These are phyloP conservation scores for Glyphotaelius pellucidus DNA, from an alignment of 2,888 invertebrate genomes.

Conservation along the genomic window DNA sequence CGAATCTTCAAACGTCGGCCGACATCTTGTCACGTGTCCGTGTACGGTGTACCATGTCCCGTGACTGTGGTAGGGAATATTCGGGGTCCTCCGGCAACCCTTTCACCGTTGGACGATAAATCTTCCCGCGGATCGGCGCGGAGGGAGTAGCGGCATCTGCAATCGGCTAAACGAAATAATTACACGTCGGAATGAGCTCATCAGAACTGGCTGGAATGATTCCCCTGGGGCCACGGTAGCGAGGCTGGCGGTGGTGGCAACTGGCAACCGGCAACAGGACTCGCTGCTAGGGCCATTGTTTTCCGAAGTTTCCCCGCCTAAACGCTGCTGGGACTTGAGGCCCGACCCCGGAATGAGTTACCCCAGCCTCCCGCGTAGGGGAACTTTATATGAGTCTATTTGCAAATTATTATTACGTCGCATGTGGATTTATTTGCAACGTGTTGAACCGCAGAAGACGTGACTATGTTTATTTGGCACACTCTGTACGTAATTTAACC, in stretches of 20 bases:
- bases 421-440: slow-evolving; percentile 54
- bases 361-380: slow-evolving; percentile 36
- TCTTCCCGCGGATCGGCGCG: slow-evolving; percentile 53
- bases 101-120: slow-evolving; percentile 55
- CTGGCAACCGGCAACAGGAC: background rate
- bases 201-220: slow-evolving; percentile 64
- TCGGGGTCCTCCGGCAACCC: slow-evolving; percentile 41
- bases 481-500: slow-evolving; percentile 22
- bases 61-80: slow-evolving; percentile 6
- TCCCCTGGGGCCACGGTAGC: slow-evolving; percentile 60
- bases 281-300: slow-evolving; percentile 46
- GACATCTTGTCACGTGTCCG: slow-evolving; percentile 33
- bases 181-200: slow-evolving; percentile 67
- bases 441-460: slow-evolving; percentile 51
- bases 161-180: slow-evolving; percentile 66
- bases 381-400: slow-evolving; percentile 60
- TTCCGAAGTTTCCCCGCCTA: slow-evolving; percentile 57
- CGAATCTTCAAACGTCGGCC: slow-evolving; percentile 64
- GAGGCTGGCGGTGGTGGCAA: background rate
- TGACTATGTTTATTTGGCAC: slow-evolving; percentile 44
- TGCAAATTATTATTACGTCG: slow-evolving; percentile 62
- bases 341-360: slow-evolving; percentile 25
- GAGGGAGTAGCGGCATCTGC: slow-evolving; percentile 62
- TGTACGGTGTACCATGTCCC: background rate
- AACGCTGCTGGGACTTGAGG: slow-evolving; percentile 62